These are phyloP conservation scores for Epinephelus malabaricus DNA, from an alignment of 2,797 vertebrate genomes.

Conservation along the genomic window DNA sequence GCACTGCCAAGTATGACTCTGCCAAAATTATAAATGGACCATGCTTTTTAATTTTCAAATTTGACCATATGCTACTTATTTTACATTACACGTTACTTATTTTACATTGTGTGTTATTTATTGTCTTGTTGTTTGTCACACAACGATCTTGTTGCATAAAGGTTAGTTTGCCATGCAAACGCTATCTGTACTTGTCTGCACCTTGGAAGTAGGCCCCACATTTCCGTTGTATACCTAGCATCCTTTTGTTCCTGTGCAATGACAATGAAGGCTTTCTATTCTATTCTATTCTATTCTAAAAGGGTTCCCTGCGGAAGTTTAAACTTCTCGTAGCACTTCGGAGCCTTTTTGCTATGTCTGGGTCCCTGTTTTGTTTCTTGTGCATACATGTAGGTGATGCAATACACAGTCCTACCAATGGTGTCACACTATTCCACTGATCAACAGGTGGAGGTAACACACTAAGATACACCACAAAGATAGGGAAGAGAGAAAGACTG, in stretches of 20 bases:
- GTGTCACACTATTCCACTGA: neutral
- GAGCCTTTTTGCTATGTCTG: neutral
- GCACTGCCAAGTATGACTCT: neutral
- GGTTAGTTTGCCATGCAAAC: no score
- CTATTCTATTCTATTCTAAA: neutral
- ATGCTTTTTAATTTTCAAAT: neutral
- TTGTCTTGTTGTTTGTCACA: no score
- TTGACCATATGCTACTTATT: neutral
- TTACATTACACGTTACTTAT: no score
- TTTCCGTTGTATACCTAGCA: no score
- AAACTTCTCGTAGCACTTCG: neutral
- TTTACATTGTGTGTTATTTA: no score
- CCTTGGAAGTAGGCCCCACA: no score
- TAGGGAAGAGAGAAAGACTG: neutral
- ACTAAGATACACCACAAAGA: neutral
- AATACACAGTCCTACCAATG: neutral
- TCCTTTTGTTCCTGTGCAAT: no score
- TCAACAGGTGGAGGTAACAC: neutral
- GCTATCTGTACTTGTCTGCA: no score
- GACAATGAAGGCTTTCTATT: no score
- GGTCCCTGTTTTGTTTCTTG: neutral
- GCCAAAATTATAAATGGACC: neutral
- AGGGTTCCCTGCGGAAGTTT: neutral
- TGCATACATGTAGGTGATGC: neutral
- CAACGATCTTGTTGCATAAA: no score